These are phyloP conservation scores for Leucoma salicis DNA, from an alignment of 2,888 invertebrate genomes.

Conservation along the genomic window DNA sequence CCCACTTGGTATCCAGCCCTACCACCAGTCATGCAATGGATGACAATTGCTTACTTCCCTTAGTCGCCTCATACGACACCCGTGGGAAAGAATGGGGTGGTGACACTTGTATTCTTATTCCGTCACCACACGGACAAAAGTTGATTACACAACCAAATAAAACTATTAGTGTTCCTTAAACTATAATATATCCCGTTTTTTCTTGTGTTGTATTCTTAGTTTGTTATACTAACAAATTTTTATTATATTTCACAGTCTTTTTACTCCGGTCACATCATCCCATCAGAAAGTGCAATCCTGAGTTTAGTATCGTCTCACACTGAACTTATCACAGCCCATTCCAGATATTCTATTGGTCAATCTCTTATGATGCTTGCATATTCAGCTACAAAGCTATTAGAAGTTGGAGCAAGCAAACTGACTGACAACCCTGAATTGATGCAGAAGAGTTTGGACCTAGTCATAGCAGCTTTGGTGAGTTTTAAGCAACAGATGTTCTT, in stretches of 20 bases:
- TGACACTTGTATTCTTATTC: too few relatives aligned
- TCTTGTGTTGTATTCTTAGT: too few relatives aligned
- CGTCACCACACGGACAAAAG: too few relatives aligned
- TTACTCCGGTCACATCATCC: slow-evolving; percentile 89
- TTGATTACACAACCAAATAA: background rate
- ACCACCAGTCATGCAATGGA: too few relatives aligned
- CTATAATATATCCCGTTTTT: too few relatives aligned
- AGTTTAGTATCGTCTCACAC: slow-evolving; percentile 83
- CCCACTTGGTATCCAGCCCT: too few relatives aligned
- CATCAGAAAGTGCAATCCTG: slow-evolving; percentile 91
- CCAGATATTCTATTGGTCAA: slow-evolving; percentile 64
- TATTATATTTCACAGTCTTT: slow-evolving; percentile 76
- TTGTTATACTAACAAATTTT: too few relatives aligned
- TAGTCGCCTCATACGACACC: too few relatives aligned
- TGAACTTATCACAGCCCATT: slow-evolving; percentile 66
- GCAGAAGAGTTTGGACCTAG: slow-evolving; percentile 84
- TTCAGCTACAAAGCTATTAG: slow-evolving; percentile 69
- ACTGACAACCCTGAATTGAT: slow-evolving; percentile 84
- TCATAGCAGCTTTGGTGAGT: slow-evolving; percentile 87
- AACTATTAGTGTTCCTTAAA: too few relatives aligned
- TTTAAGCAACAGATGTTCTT: too few relatives aligned
- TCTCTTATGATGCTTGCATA: slow-evolving; percentile 73
- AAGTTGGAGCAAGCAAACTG: slow-evolving; percentile 62
- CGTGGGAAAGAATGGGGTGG: too few relatives aligned
- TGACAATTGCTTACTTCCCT: too few relatives aligned